Evolutionary conservation across 2,797 vertebrate species (phyloP).

Genomic region (Lepilemur ruficaudatus): DNA sequence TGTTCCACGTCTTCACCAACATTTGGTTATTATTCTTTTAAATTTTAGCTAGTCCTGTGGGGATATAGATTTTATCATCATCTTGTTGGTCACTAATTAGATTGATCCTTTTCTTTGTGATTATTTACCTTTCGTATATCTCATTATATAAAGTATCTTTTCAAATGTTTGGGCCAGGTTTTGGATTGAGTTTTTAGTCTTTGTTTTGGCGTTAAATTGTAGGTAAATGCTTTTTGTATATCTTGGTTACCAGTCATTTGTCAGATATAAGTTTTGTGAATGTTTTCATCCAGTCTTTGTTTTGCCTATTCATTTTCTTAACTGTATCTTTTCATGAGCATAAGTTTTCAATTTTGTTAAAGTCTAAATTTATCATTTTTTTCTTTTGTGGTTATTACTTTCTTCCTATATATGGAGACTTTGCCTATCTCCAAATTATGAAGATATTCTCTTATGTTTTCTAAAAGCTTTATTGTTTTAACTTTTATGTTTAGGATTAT

Average conservation of each 20-base stretch:
- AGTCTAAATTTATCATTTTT: slow-evolving; percentile 1
- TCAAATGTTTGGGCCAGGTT: not conserved
- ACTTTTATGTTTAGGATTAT: not conserved
- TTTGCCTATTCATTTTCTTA: slow-evolving; percentile 22
- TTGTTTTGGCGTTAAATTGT: not conserved
- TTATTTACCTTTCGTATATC: not conserved
- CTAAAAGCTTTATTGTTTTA: slow-evolving; percentile 12
- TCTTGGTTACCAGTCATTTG: slow-evolving; percentile 2
- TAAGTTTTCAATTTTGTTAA: slow-evolving; percentile 22
- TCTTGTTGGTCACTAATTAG: not conserved
- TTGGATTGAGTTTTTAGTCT: not conserved
- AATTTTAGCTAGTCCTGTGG: not conserved
- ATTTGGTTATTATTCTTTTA: not conserved
- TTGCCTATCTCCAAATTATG: not conserved
- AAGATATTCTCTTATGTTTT: not conserved
- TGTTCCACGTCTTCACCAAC: not conserved
- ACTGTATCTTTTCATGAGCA: not conserved
- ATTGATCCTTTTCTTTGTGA: not conserved
- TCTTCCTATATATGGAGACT: not conserved
- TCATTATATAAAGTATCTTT: slow-evolving; percentile 38
- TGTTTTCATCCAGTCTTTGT: slow-evolving; percentile 35
- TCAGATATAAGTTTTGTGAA: not conserved
- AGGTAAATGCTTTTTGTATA: not conserved
- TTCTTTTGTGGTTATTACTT: not conserved
- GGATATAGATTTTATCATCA: not conserved